phyloP scores from a whole-genome alignment of 2,888 invertebrate genomes.

The Eilema sororculum region DNA sequence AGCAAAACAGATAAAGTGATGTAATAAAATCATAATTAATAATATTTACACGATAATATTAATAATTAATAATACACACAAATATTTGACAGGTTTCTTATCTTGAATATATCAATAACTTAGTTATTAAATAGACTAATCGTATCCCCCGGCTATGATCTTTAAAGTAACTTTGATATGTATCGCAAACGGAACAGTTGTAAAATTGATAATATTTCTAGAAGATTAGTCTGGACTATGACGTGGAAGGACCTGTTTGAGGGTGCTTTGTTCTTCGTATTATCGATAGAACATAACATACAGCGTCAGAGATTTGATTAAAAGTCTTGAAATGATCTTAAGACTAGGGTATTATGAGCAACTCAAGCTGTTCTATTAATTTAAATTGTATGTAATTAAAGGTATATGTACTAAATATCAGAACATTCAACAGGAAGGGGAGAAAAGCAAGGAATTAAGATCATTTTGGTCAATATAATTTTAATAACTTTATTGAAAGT shows the following conservation, averaged over 20 bases:
- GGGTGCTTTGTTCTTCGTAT: background rate
- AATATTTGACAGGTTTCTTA: slow-evolving; percentile 8
- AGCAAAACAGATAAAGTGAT: background rate
- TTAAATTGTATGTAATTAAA: no score
- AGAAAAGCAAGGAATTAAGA: no score
- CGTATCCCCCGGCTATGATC: background rate
- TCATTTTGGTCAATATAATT: no score
- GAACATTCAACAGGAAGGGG: no score
- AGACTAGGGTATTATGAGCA: no score
- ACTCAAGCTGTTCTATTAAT: no score
- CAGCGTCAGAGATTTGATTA: no score
- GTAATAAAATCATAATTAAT: background rate
- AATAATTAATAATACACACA: background rate
- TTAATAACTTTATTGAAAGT: no score
- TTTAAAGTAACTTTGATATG: background rate
- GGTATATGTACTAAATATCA: no score
- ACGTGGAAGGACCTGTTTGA: background rate
- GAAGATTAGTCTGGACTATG: background rate
- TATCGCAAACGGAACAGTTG: background rate
- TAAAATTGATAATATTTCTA: background rate
- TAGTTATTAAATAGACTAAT: slow-evolving; percentile 3
- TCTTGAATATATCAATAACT: slow-evolving; percentile 9
- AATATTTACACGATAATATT: background rate
- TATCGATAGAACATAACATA: no score
- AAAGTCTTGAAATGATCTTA: no score